Evolutionary conservation across 2,797 vertebrate genomes (phyloP), one percentile per base, ranked within the genome.

Genomic region (Tangara arthus): DNA sequence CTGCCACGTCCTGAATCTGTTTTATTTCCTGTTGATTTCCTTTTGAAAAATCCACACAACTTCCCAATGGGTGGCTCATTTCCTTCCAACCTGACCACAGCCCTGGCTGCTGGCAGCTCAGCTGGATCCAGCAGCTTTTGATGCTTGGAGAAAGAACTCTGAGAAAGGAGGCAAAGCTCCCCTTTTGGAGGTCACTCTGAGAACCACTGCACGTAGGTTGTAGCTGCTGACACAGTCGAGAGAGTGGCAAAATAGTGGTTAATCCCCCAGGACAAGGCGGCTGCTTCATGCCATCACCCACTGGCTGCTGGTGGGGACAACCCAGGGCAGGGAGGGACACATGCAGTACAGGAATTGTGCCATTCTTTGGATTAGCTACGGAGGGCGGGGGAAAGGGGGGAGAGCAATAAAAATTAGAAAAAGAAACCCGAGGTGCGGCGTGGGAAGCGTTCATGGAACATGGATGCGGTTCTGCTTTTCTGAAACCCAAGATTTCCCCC

Each of bases 401-500:
- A 95, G 71, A 96, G 96, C 96, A 47, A 68, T 90, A 52, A 72
- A 89, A 93, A 87, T 90, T 82, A 91, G 94, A 81, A 92, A 90
- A 76, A 64, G 72, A 88, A 93, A 93, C 82, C 82, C 55, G 63
- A 94, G 73, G 91, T 60, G 94, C 89, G 18, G 92, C 87, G 66
- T 82, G 76, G 55, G 71, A 97, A 96, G 83, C 93, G 37, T 34
- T 87, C 55, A 89, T 86, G 93, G 92, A 92, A 76, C 34, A 61
- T 96, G 95, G 94, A 83, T 94, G 96, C 56, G 30, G 59, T 83
- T 95, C 65, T 89, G 97, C 98, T 98, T 98, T 98, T 98, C 98
- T 98, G 98, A 99, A 99, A 99, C 98, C 98, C 98, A 97, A 98
- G 98, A 97, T 98, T 98, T 98, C 97, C 98, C 98, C 99, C 98